Conservation (phyloP, 2,888 invertebrate species). For the Petrolisthes manimaculis region DNA sequence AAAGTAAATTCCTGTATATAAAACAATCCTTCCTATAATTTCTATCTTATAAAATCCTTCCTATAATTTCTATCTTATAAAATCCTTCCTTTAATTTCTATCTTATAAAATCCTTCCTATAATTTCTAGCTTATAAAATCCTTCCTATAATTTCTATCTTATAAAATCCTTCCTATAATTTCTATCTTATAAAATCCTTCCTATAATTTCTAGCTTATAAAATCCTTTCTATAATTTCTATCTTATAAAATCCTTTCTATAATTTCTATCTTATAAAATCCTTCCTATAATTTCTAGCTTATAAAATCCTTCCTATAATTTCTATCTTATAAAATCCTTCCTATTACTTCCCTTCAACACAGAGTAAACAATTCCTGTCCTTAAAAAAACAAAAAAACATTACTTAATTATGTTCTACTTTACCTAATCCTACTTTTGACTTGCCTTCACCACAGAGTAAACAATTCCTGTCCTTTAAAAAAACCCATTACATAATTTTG, state of each 20-base stretch:
- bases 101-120: too few relatives aligned
- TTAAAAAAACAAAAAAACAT: too few relatives aligned
- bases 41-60: too few relatives aligned
- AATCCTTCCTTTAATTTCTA: too few relatives aligned
- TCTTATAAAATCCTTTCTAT: not conserved
- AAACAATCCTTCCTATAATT: too few relatives aligned
- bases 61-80: too few relatives aligned
- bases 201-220: not conserved
- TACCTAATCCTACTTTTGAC: not conserved
- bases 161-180: not conserved
- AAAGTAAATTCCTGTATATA: too few relatives aligned
- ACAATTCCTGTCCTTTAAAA: too few relatives aligned
- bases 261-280: too few relatives aligned
- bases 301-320: not conserved
- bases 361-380: too few relatives aligned
- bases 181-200: not conserved
- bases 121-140: too few relatives aligned
- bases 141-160: not conserved
- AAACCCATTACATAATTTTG: not conserved
- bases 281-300: too few relatives aligned
- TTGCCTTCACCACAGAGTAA: slow-evolving; percentile 75
- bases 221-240: not conserved
- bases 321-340: not conserved
- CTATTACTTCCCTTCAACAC: not conserved
- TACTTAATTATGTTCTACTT: not conserved